Percentiles rank a stretch among this genome's conserved stretches.
phyloP scores from a whole-genome alignment of 2,888 invertebrate species.

The Chamaedrilus cognettii region DNA sequence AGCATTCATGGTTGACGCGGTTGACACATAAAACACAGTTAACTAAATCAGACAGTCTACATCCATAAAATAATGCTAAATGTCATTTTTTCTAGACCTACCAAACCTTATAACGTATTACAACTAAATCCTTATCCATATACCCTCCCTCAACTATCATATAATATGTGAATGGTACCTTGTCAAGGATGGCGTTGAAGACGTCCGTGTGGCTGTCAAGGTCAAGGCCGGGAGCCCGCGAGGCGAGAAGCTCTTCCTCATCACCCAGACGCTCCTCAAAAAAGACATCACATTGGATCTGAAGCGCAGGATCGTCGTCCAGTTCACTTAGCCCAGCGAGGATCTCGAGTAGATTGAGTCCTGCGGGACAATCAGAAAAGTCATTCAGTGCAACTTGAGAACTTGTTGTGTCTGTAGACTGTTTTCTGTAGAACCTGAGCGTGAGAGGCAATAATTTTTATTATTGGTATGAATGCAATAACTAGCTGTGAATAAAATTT shows the following conservation, averaged over 20 bases:
- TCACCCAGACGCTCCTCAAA: constrained; percentile 93
- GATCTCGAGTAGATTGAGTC: constrained; percentile 83
- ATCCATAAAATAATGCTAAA: too few relatives aligned
- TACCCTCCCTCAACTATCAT: not conserved
- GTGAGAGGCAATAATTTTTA: too few relatives aligned
- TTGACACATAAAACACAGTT: too few relatives aligned
- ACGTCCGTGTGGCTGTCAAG: constrained; percentile 90
- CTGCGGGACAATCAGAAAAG: constrained; percentile 63
- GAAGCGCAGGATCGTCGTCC: constrained; percentile 51
- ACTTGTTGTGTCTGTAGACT: too few relatives aligned
- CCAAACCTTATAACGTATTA: too few relatives aligned
- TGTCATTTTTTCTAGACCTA: not conserved
- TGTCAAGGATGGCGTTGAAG: constrained; percentile 89
- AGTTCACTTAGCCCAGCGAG: constrained; percentile 52
- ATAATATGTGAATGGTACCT: too few relatives aligned
- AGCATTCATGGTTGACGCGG: too few relatives aligned
- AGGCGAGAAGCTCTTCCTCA: constrained; percentile 74
- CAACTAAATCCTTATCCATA: not conserved
- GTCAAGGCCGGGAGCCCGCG: constrained; percentile 71
- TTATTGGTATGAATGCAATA: too few relatives aligned
- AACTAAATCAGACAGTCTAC: too few relatives aligned
- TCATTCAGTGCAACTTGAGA: too few relatives aligned
- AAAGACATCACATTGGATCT: constrained; percentile 90
- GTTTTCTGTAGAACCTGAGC: too few relatives aligned
- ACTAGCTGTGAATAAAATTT: too few relatives aligned